Evolutionary conservation across 2,113 vertebrate species (phyloP).

Genomic region (Petroica traversi): DNA sequence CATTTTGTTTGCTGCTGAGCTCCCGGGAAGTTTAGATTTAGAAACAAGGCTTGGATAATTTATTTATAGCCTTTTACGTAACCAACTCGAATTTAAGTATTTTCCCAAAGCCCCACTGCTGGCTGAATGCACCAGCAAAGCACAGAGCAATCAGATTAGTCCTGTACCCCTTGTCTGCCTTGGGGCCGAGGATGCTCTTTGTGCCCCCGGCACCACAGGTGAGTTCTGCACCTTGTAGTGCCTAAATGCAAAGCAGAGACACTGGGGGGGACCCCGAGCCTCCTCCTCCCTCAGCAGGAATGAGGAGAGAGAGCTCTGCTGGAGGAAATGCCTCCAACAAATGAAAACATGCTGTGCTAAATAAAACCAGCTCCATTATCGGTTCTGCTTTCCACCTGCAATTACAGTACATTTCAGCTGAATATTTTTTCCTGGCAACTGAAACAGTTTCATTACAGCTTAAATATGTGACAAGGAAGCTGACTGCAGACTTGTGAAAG

Average conservation of each 20-base stretch:
- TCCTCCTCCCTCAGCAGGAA: background rate
- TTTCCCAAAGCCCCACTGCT: background rate
- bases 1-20: background rate
- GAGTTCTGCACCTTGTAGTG: background rate
- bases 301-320: fast-evolving
- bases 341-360: background rate
- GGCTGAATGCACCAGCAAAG: background rate
- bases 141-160: background rate
- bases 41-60: background rate
- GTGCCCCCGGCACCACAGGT: fast-evolving
- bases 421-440: constrained; percentile 3
- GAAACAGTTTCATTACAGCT: constrained; percentile 65
- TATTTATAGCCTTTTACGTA: background rate
- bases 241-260: fast-evolving
- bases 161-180: background rate
- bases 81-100: fast-evolving
- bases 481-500: constrained; percentile 61
- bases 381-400: background rate
- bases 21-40: background rate
- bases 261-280: background rate
- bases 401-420: background rate
- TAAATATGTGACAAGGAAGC: constrained; percentile 69
- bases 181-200: background rate
- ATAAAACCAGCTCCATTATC: background rate
- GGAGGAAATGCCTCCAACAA: background rate